Evolutionary conservation across 2,113 vertebrate genomes (phyloP).

Genomic region (Cebidichthys violaceus): DNA sequence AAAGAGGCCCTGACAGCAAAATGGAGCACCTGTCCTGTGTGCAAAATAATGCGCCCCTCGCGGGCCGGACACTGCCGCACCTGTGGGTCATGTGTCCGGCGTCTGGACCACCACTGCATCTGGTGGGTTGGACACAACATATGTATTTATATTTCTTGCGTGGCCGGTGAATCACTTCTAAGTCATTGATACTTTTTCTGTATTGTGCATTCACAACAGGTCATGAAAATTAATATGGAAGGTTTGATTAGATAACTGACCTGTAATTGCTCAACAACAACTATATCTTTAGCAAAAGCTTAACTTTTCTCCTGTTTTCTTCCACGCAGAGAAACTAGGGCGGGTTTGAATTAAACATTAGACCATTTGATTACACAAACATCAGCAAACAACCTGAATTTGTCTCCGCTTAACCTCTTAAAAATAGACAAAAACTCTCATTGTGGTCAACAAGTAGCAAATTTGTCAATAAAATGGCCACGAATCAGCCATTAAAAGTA

Average conservation of each 20-base stretch:
- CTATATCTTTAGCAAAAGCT: neutral
- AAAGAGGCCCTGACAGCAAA: slow-evolving; percentile 14
- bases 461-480: neutral
- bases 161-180: neutral
- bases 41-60: slow-evolving; percentile 88
- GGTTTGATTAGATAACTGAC: neutral
- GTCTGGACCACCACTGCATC: slow-evolving; percentile 97
- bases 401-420: neutral
- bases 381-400: neutral
- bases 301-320: neutral
- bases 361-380: neutral
- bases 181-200: neutral
- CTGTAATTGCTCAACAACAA: neutral
- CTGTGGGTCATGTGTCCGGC: slow-evolving; percentile 90
- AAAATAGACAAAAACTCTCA: neutral
- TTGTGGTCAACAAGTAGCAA: neutral
- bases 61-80: slow-evolving; percentile 95
- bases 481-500: neutral
- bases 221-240: neutral
- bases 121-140: slow-evolving; percentile 86
- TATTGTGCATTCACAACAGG: neutral
- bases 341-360: neutral
- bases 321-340: neutral
- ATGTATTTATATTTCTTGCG: neutral
- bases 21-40: slow-evolving; percentile 82